Evolutionary conservation across 2,888 invertebrate species (phyloP), one percentile per base, ranked within the genome.

Genomic region (Dione juno): DNA sequence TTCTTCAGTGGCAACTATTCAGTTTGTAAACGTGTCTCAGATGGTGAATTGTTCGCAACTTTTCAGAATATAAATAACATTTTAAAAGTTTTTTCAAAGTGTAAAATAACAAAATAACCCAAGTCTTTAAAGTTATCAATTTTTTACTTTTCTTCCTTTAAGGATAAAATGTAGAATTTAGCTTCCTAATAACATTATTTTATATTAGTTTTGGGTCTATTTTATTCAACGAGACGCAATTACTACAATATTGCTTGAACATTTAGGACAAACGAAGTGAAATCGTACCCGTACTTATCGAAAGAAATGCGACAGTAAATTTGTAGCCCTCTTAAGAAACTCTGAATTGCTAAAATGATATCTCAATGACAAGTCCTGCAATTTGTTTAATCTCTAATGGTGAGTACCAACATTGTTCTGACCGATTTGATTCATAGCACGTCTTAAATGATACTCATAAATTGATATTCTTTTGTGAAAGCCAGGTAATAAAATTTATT

Each of bases 321-420:
- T 67, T 52, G 52, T 14, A 45, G 52, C 40, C 52, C 58, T 65
- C 67, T 67, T 68, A 21, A 65, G 28, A 35, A 65, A 58, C 43
- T 53, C 58, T 58, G 65, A 19, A 67, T 67, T 52, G 64, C 58
- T 45, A 53, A 68, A 67, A 65, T 67, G 41, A 57, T 71, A 71
- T 71, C 59, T 68, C 48, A 28, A 67, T 48, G 63, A 45, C n/a
- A 54, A 53, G 58, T 64, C 41, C 45, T 64, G 63, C 63, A 40
- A 66, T 71, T 71, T 40, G 58, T 35, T 48, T 59, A 67, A 70
- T 67, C 28, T 63, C 63, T 41, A 52, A 58, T 43, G 52, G 37
- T 43, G 64, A 68, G 45, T 21, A 58, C 59, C 43, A 52, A 59
- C 45, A 68, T 68, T 67, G 64, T 59, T 65, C 58, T 52, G 21